Evolutionary conservation across 2,888 invertebrate genomes (phyloP).

Genomic region (Phaonia tiefii): DNA sequence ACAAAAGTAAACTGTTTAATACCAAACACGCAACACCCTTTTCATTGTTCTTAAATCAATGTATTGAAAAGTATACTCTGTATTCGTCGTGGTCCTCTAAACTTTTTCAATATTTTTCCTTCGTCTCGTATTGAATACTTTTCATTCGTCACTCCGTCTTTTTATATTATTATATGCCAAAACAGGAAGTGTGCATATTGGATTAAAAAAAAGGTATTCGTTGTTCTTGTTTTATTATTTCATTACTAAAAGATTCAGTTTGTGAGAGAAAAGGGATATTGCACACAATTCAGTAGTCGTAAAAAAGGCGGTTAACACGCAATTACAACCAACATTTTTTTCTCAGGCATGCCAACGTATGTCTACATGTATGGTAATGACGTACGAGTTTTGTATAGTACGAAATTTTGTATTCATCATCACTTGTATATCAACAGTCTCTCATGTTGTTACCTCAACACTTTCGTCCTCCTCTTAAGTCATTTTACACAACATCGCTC

Average conservation of each 20-base stretch:
- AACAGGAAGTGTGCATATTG: constrained; percentile 35
- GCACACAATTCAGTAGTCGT: constrained; percentile 34
- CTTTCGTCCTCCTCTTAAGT: not conserved
- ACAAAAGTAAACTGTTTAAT: no score
- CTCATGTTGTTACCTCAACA: constrained; percentile 20
- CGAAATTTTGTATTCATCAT: constrained; percentile 13
- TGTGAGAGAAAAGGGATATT: constrained; percentile 8
- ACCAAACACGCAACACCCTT: no score
- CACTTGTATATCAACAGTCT: not conserved
- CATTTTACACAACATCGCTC: not conserved
- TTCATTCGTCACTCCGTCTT: no score
- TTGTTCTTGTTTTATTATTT: not conserved
- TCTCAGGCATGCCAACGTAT: no score
- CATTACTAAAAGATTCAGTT: constrained; percentile 9
- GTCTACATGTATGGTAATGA: no score
- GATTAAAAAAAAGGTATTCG: constrained; percentile 11
- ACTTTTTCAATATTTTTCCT: no score
- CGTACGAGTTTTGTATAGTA: no score
- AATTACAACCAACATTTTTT: constrained; percentile 20
- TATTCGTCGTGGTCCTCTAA: no score
- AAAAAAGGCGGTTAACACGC: constrained; percentile 37
- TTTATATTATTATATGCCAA: not conserved
- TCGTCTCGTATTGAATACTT: no score
- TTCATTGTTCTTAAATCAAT: no score
- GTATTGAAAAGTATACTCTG: no score